These are phyloP conservation scores for Cynoglossus semilaevis DNA, from an alignment of 2,113 vertebrate genomes.

Conservation along the genomic window DNA sequence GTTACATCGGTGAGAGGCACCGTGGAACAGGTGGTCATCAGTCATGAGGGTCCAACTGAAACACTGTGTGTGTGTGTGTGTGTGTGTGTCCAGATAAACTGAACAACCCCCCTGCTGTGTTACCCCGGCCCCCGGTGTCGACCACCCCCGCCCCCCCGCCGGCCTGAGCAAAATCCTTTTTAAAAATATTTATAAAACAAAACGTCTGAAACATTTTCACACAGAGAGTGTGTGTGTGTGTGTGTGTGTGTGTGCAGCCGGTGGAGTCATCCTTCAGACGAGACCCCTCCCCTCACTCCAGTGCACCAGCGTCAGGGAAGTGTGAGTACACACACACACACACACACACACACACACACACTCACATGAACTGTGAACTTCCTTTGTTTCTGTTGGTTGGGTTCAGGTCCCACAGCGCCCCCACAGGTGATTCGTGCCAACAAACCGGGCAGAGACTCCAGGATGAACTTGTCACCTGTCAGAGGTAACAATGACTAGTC, in stretches of 20 bases:
- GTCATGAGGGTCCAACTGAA: too few species aligned
- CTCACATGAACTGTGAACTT: too few species aligned
- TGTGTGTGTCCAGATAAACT: slow-evolving; percentile 43
- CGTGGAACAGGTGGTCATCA: neutral
- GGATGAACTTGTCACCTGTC: slow-evolving; percentile 28
- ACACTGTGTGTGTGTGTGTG: slow-evolving; percentile 13
- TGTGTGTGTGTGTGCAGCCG: slow-evolving; percentile 19
- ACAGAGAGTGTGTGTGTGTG: neutral
- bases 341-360: too few species aligned
- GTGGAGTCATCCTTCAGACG: slow-evolving; percentile 24
- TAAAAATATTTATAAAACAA: too few species aligned
- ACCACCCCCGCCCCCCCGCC: slow-evolving; percentile 33
- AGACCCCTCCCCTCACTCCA: slow-evolving; percentile 57
- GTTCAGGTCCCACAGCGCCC: slow-evolving; percentile 36
- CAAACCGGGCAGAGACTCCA: slow-evolving; percentile 49
- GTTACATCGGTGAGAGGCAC: slow-evolving; percentile 83
- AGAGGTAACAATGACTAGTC: slow-evolving; percentile 28
- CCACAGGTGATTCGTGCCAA: slow-evolving; percentile 43
- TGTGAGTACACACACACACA: slow-evolving; percentile 59
- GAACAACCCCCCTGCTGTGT: slow-evolving; percentile 34
- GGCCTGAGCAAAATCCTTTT: slow-evolving; percentile 46
- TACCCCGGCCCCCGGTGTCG: slow-evolving; percentile 38
- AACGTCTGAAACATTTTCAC: too few species aligned
- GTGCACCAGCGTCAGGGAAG: slow-evolving; percentile 26
- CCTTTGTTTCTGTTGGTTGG: slow-evolving; percentile 9